Conservation (phyloP, 2,888 invertebrate genomes). For the Xylocampa areola region DNA sequence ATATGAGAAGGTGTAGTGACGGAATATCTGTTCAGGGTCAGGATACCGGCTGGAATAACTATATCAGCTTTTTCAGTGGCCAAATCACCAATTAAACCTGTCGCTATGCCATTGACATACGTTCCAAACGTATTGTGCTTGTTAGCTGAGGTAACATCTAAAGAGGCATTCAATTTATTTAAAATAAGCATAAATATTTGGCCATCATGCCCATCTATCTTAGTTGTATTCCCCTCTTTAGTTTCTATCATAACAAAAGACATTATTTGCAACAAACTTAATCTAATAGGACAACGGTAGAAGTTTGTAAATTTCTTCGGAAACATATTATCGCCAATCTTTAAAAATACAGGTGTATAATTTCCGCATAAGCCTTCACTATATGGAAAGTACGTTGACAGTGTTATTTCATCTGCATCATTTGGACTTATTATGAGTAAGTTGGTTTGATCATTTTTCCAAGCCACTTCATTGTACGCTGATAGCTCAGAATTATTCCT, state of each 20-base stretch:
- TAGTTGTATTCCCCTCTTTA: constrained; percentile 57
- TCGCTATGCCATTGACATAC: constrained; percentile 58
- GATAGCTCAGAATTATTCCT: constrained; percentile 39
- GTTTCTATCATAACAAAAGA: constrained; percentile 60
- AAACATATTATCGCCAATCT: constrained; percentile 58
- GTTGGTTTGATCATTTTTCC: constrained; percentile 70
- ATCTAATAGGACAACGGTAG: constrained; percentile 69
- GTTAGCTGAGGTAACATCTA: constrained; percentile 55
- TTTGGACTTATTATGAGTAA: constrained; percentile 65
- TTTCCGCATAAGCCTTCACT: constrained; percentile 65
- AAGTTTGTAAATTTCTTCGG: constrained; percentile 73
- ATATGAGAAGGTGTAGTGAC: constrained; percentile 64
- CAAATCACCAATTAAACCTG: constrained; percentile 65
- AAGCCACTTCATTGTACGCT: constrained; percentile 64
- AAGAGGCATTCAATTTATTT: constrained; percentile 67
- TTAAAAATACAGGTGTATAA: constrained; percentile 60
- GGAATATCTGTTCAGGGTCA: constrained; percentile 61
- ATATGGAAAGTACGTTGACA: constrained; percentile 73
- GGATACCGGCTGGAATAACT: constrained; percentile 62
- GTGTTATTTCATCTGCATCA: constrained; percentile 44
- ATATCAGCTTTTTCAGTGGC: constrained; percentile 66
- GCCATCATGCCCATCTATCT: constrained; percentile 68
- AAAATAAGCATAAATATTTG: constrained; percentile 59
- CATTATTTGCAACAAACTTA: constrained; percentile 55
- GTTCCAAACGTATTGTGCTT: constrained; percentile 57